Evolutionary conservation across 1,140 invertebrate genomes (phyloP).

Genomic region (Dryas iulia): DNA sequence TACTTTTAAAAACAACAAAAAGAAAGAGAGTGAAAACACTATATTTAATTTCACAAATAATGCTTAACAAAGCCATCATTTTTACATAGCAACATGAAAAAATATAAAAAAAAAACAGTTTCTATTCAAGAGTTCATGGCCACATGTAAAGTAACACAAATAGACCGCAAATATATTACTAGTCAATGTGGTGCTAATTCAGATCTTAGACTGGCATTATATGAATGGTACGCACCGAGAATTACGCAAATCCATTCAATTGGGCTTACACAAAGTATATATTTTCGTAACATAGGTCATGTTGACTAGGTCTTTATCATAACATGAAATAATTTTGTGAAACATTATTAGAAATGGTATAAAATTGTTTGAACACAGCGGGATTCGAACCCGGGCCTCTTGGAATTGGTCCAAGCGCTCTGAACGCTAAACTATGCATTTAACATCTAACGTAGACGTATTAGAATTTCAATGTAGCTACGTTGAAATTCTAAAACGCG

Average conservation of each 20-base stretch:
- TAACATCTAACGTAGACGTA: too few species aligned
- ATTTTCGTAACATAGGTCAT: background rate
- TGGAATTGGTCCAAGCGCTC: too few species aligned
- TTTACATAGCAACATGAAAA: background rate
- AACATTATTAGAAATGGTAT: too few species aligned
- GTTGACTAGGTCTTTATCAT: background rate
- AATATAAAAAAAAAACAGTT: background rate
- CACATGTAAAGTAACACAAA: constrained; percentile 14
- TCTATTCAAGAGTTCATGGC: constrained; percentile 11
- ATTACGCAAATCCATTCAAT: constrained; percentile 1
- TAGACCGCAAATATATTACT: background rate
- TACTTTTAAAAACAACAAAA: too few species aligned
- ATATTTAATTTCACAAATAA: background rate
- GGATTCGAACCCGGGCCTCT: too few species aligned
- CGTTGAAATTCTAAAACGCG: too few species aligned
- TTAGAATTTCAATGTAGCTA: too few species aligned
- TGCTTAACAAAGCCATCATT: background rate
- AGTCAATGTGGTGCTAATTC: background rate
- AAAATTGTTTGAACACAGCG: too few species aligned
- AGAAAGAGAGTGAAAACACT: background rate
- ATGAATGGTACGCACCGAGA: background rate
- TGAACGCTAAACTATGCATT: too few species aligned
- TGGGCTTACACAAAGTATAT: background rate
- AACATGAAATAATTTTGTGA: too few species aligned
- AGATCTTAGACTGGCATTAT: background rate